Evolutionary conservation across 2,113 vertebrate genomes (phyloP).

Genomic region (Periophthalmus modestus): DNA sequence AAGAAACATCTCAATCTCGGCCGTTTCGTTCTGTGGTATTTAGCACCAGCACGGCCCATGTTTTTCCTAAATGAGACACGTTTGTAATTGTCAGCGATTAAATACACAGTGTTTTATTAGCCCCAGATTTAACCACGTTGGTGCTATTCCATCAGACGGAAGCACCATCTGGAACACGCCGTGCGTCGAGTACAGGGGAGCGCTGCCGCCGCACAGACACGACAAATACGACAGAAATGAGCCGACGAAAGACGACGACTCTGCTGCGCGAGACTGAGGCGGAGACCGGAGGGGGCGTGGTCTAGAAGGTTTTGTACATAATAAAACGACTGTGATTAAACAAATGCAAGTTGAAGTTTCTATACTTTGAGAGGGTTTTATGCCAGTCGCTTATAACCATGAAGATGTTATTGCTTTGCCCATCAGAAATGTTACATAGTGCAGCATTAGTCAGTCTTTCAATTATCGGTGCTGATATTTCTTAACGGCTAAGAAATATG

Average conservation of each 20-base stretch:
- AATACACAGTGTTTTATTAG: slow-evolving; percentile 48
- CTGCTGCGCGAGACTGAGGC: slow-evolving; percentile 18
- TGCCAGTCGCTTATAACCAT: too few species aligned
- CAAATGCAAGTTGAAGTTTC: too few species aligned
- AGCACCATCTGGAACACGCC: slow-evolving; percentile 46
- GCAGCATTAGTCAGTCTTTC: too few species aligned
- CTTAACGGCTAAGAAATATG: too few species aligned
- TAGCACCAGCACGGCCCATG: background rate
- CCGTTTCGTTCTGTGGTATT: background rate
- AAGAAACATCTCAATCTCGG: background rate
- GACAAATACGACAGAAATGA: slow-evolving; percentile 48
- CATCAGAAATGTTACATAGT: too few species aligned
- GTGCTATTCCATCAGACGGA: slow-evolving; percentile 50
- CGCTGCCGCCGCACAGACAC: slow-evolving; percentile 11
- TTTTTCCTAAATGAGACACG: background rate
- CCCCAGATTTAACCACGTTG: slow-evolving; percentile 33
- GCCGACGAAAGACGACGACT: slow-evolving; percentile 45
- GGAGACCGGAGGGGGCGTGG: slow-evolving; percentile 25
- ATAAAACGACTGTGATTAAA: too few species aligned
- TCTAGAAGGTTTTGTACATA: too few species aligned
- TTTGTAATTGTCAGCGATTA: slow-evolving; percentile 33
- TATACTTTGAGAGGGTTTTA: too few species aligned
- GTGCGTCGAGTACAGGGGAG: slow-evolving; percentile 37
- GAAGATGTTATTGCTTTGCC: too few species aligned
- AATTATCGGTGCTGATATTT: too few species aligned